Evolutionary conservation across 2,888 invertebrate species (phyloP).

Genomic region (Eremobia ochroleuca): DNA sequence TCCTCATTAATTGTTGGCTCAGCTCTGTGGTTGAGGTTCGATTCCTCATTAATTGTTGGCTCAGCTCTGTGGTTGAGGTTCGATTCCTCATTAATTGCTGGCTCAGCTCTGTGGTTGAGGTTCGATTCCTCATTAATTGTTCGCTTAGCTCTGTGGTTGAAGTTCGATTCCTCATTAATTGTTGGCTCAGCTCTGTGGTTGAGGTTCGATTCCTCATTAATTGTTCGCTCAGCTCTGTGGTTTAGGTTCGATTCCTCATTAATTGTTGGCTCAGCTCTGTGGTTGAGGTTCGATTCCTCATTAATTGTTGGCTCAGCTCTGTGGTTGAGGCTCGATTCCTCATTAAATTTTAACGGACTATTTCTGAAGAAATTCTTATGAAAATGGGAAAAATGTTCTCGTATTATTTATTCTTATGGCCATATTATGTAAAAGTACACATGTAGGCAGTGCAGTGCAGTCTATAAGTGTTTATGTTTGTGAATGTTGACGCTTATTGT

Average conservation of each 20-base stretch:
- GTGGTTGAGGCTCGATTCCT: background rate
- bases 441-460: background rate
- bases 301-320: too few relatives aligned
- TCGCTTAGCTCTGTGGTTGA: background rate
- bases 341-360: background rate
- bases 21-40: background rate
- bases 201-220: slow-evolving; percentile 14
- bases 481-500: background rate
- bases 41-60: slow-evolving; percentile 4
- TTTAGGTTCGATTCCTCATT: slow-evolving; percentile 13
- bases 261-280: background rate
- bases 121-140: slow-evolving; percentile 14
- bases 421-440: background rate
- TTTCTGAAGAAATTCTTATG: background rate
- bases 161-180: slow-evolving; percentile 15
- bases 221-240: background rate
- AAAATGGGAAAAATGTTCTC: background rate
- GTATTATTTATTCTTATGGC: background rate
- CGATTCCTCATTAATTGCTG: slow-evolving; percentile 6
- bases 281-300: slow-evolving; percentile 8
- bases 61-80: background rate
- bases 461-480: background rate
- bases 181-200: background rate
- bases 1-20: background rate
- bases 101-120: background rate